Evolutionary conservation across 2,888 invertebrate species (phyloP), one percentile per base, ranked within the genome.

Genomic region (Dolichomitus sp.): DNA sequence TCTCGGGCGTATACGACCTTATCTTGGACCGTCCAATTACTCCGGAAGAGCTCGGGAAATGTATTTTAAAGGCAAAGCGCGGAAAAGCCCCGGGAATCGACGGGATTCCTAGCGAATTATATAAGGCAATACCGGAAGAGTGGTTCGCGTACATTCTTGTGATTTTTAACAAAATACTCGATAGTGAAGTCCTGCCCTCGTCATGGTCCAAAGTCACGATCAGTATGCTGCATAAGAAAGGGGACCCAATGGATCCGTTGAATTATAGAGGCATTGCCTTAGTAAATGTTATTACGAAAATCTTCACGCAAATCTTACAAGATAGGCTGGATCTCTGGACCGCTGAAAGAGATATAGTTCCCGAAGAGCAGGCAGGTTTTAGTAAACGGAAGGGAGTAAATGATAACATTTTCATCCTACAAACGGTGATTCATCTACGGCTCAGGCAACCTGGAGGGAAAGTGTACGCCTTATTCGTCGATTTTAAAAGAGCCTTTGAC

Each of bases 301-400:
- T 45, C 12, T 45, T 45, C 45, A 45, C 14, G 14, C 45, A 45
- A 45, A 45, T 45, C 1, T 4, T 45, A 4, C 12, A 45, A 4
- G 4, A 14, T 11, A 45, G 45, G 45, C 14, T 45, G 4, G 14
- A 45, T 1, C 7, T 4, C 1, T 88, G 87, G 85, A 68, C 78
- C 11, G 57, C 81, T 7, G 14, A 65, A 9, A 48, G 40, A 4
- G 45, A 80, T 1, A 57, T 73, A 57, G 12, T 86, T 14, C 83
- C 85, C 0, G 85, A 87, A n/a, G 75, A 68, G 63, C 87, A 87
- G 61, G 85, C 84, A 4, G 88, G 80, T 0, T 87, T 84, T 54
- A 40, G 76, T 17, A 74, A 66, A 52, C 66, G 48, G 6, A 66
- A 42, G 23, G 69, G 65, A 2, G 57, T 66, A n/a, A 14, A 12